Conservation (phyloP, 1,140 invertebrate genomes). For the Zaprionus ornatus region DNA sequence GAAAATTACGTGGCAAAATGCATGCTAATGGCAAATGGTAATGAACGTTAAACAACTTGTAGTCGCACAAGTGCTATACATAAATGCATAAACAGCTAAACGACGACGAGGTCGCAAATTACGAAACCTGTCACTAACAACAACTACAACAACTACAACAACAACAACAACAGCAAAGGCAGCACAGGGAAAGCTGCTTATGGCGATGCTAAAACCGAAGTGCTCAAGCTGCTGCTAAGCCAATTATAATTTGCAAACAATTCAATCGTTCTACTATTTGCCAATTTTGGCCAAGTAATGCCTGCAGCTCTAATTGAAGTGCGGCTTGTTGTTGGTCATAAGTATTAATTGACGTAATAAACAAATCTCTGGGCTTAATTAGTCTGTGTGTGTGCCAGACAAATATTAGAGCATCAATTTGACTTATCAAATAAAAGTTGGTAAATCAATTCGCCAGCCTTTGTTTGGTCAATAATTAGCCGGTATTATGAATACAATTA, state of each 20-base stretch:
- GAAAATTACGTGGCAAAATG: slow-evolving; percentile 63
- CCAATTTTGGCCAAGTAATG: neutral
- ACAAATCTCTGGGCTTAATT: slow-evolving; percentile 1
- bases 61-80: slow-evolving; percentile 50
- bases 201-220: neutral
- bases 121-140: slow-evolving; percentile 29
- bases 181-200: neutral
- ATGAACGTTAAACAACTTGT: slow-evolving; percentile 68
- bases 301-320: slow-evolving; percentile 5
- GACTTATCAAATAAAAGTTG: neutral
- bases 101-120: slow-evolving; percentile 45
- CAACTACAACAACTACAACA: slow-evolving; percentile 20
- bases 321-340: slow-evolving; percentile 16
- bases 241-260: slow-evolving; percentile 29
- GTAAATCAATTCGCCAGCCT: neutral
- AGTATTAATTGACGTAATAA: slow-evolving; percentile 22
- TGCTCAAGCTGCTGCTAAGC: neutral
- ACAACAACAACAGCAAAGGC: neutral
- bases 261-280: slow-evolving; percentile 12
- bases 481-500: slow-evolving; percentile 18
- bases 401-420: slow-evolving; percentile 3
- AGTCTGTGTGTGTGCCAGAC: neutral
- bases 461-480: slow-evolving; percentile 6
- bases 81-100: slow-evolving; percentile 53
- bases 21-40: slow-evolving; percentile 74